Evolutionary conservation across 2,797 vertebrate genomes (phyloP), one percentile per base, ranked within the genome.

Genomic region (Pygocentrus nattereri): DNA sequence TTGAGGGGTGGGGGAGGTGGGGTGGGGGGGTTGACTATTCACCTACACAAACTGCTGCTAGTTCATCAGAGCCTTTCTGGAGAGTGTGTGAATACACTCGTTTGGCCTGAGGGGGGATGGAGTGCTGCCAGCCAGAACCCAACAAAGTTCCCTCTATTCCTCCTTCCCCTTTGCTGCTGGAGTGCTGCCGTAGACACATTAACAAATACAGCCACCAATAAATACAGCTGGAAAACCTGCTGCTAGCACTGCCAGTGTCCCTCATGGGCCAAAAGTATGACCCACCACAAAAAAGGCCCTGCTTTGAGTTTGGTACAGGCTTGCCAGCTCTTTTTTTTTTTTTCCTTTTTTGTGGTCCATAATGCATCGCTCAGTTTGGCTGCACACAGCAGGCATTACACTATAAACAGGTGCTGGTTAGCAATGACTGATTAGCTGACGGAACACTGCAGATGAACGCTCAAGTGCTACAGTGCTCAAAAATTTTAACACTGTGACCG

Each of bases 101-200:
- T 88, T 91, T 90, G 90, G 88, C 93, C 93, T 81, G 86, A 88
- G 84, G 84, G 90, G 5, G 83, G 52, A 82, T 92, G 94, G 93
- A 92, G 75, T 76, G n/a, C 50, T 65, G 92, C 94, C 94, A 94
- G 90, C 75, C 56, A 13, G 25, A 76, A 65, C 69, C 71, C 76
- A 88, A 94, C 92, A 95, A 93, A 89, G 86, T 91, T 87, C 86
- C 86, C 90, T 94, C 91, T 95, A 92, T 94, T 92, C 27, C 58
- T 19, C 38, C 5, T 59, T 72, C 77, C 72, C 76, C 76, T 81
- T 77, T 86, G 67, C 85, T 76, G 65, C 83, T 75, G 67, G 80
- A 84, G 34, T n/a, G 19, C 70, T 62, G 71, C 67, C 82, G 38
- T 41, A 54, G 27, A 71, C 82, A 90, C 90, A 87, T 91, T 92